A percentile compares a stretch with the other conserved stretches of the same genome.
Evolutionary conservation across 2,888 invertebrate species (phyloP).

Genomic region (Callinectes sapidus): DNA sequence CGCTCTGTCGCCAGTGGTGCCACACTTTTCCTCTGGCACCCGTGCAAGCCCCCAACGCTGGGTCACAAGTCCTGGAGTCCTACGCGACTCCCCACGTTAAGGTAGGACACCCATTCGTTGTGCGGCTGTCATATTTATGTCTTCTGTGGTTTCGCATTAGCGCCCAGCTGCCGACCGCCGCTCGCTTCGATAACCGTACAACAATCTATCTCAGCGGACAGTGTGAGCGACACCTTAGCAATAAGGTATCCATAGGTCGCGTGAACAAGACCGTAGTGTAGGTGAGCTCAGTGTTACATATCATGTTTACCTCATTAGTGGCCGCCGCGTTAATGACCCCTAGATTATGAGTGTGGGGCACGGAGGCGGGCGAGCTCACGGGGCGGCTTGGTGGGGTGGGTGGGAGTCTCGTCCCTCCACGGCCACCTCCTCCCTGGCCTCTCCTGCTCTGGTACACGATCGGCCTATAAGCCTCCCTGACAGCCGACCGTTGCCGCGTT

Average conservation of each 20-base stretch:
- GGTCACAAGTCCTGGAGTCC: conserved; percentile 56
- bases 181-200: conserved; percentile 53
- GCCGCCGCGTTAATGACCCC: conserved; percentile 61
- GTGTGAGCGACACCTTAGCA: conserved; percentile 46
- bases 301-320: conserved; percentile 66
- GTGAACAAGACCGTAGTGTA: conserved; percentile 42
- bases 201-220: conserved; percentile 48
- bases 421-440: conserved; percentile 1
- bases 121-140: conserved; percentile 59
- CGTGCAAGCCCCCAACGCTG: conserved; percentile 45
- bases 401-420: conserved; percentile 31
- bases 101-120: conserved; percentile 54
- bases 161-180: conserved; percentile 52
- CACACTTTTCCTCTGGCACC: conserved; percentile 63
- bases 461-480: conserved; percentile 47
- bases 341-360: conserved; percentile 53
- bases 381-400: conserved; percentile 36
- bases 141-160: conserved; percentile 54
- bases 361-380: background rate
- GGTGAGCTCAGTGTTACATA: conserved; percentile 58
- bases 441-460: conserved; percentile 26
- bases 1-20: conserved; percentile 66
- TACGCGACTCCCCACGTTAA: conserved; percentile 49
- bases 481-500: conserved; percentile 38
- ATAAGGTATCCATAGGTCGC: conserved; percentile 48